Evolutionary conservation across 35 echinoderm and acorn worm genomes (phyloP).

Genomic region (Anneissia japonica): DNA sequence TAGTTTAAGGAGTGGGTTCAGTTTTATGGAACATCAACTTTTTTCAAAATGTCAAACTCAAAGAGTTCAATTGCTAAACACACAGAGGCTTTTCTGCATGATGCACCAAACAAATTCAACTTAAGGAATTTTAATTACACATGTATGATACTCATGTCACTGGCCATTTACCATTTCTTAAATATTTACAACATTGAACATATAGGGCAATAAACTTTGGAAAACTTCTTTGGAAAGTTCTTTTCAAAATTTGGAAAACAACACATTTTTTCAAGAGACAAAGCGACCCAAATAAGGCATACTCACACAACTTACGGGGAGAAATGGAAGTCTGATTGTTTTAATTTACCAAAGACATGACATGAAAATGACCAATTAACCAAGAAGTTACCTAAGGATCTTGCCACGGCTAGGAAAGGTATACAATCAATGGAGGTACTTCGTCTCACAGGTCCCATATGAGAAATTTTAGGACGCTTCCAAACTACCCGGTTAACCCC

Average conservation of each 20-base stretch:
- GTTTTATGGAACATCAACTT: background rate
- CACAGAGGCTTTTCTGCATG: no score
- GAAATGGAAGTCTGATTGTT: background rate
- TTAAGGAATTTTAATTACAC: no score
- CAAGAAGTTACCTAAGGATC: constrained; percentile 96
- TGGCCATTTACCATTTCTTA: no score
- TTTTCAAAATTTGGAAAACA: background rate
- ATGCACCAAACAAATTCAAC: no score
- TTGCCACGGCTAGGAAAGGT: constrained; percentile 86
- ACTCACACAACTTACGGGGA: background rate
- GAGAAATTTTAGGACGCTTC: constrained; percentile 67
- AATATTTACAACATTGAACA: no score
- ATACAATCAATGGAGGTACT: constrained; percentile 75
- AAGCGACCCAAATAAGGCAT: background rate
- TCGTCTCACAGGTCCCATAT: constrained; percentile 68
- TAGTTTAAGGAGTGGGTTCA: background rate
- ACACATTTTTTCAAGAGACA: background rate
- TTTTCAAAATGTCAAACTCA: background rate
- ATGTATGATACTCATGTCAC: no score
- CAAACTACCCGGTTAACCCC: constrained; percentile 91
- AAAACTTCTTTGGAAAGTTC: background rate
- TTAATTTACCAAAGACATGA: no score
- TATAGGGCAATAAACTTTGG: background rate
- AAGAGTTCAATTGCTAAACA: background rate
- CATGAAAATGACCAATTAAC: no score